These are phyloP conservation scores for Vollenhovia emeryi DNA, from an alignment of 1,140 invertebrate genomes.

Conservation along the genomic window DNA sequence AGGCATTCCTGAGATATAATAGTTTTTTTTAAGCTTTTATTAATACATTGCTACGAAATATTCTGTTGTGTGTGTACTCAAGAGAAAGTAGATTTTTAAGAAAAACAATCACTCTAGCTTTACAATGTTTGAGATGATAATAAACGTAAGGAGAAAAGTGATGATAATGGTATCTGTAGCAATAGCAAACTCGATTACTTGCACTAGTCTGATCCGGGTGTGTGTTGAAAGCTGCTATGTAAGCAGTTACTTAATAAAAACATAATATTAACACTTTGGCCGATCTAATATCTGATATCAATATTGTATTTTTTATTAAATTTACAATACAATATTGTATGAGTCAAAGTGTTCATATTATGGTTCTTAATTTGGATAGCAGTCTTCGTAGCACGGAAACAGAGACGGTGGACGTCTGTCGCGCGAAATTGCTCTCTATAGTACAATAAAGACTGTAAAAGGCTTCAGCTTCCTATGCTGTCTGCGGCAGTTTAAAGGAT, in stretches of 20 bases:
- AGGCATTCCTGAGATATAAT: constrained; percentile 8
- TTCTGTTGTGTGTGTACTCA: background rate
- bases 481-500: constrained; percentile 41
- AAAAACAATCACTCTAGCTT: background rate
- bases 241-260: background rate
- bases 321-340: background rate
- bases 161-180: background rate
- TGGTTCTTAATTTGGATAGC: background rate
- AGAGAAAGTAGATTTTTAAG: background rate
- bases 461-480: constrained; percentile 1
- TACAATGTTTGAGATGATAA: background rate
- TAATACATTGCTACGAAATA: constrained; percentile 24
- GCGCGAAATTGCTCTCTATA: background rate
- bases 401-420: background rate
- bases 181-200: background rate
- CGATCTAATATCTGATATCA: background rate
- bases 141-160: background rate
- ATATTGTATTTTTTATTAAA: background rate
- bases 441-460: background rate
- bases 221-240: background rate
- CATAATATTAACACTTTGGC: background rate
- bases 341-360: background rate
- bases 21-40: constrained; percentile 6
- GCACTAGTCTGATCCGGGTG: background rate
- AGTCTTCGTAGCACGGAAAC: background rate